Conservation (phyloP, 1,140 invertebrate genomes). For the Holcopasites calliopsidis region DNA sequence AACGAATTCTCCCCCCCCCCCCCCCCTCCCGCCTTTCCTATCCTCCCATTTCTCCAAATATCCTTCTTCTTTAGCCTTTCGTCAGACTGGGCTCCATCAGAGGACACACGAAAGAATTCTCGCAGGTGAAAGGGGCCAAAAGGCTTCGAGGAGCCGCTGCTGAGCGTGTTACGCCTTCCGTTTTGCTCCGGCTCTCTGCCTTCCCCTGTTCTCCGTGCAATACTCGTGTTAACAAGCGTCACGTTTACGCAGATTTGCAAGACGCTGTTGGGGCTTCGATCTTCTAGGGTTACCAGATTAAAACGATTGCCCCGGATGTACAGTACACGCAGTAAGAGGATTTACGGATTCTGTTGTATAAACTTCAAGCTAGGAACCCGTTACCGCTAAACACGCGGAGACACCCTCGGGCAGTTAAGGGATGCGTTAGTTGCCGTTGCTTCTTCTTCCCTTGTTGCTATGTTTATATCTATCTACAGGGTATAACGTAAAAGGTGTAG, state of each 20-base stretch:
- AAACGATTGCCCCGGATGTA: constrained; percentile 54
- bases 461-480: too few relatives aligned
- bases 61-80: too few relatives aligned
- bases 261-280: constrained; percentile 43
- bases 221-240: constrained; percentile 30
- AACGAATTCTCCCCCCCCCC: too few relatives aligned
- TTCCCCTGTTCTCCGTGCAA: background rate
- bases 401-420: background rate
- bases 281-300: constrained; percentile 48
- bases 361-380: constrained; percentile 45
- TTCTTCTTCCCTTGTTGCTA: background rate
- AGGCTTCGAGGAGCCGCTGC: constrained; percentile 18
- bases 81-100: too few relatives aligned
- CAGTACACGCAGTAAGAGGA: constrained; percentile 47
- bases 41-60: too few relatives aligned
- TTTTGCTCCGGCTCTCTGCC: background rate
- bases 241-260: constrained; percentile 27
- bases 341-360: constrained; percentile 56
- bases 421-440: too few relatives aligned
- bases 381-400: constrained; percentile 26
- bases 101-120: constrained; percentile 43
- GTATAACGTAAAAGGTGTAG: too few relatives aligned
- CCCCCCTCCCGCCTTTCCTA: too few relatives aligned
- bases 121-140: constrained; percentile 34
- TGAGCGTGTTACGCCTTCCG: constrained; percentile 5